Evolutionary conservation across 1,140 invertebrate genomes (phyloP).

Genomic region (Megalonaias nervosa): DNA sequence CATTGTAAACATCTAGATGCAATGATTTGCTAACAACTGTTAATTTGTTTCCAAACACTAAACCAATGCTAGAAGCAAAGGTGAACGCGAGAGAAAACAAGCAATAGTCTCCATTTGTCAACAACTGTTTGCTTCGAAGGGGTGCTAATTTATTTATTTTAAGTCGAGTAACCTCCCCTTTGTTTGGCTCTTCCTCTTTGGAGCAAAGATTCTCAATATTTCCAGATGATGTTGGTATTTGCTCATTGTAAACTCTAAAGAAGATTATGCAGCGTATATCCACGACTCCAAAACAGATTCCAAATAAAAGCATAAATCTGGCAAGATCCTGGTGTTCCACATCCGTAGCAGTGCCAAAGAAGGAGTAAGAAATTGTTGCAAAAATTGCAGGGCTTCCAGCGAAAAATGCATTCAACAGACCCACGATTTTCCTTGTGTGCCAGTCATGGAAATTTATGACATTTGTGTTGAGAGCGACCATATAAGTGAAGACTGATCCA

Average conservation of each 20-base stretch:
- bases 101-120: neutral
- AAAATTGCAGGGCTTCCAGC: conserved; percentile 39
- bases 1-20: conserved; percentile 19
- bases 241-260: conserved; percentile 24
- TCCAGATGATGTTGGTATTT: neutral
- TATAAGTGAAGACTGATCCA: conserved; percentile 45
- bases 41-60: conserved; percentile 39
- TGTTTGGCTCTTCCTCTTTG: neutral
- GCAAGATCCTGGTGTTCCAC: conserved; percentile 5
- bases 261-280: conserved; percentile 39
- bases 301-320: conserved; percentile 40
- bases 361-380: conserved; percentile 31
- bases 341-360: neutral
- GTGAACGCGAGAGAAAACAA: conserved; percentile 32
- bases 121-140: neutral
- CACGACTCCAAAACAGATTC: conserved; percentile 35
- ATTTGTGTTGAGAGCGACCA: conserved; percentile 47
- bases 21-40: conserved; percentile 36
- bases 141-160: neutral
- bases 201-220: neutral
- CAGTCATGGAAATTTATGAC: conserved; percentile 41
- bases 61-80: conserved; percentile 30
- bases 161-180: neutral
- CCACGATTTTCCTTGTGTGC: conserved; percentile 43
- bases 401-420: conserved; percentile 44